Evolutionary conservation across 2,113 vertebrate genomes (phyloP), one percentile per base, ranked within the genome.

Genomic region (Puffinus mauretanicus): DNA sequence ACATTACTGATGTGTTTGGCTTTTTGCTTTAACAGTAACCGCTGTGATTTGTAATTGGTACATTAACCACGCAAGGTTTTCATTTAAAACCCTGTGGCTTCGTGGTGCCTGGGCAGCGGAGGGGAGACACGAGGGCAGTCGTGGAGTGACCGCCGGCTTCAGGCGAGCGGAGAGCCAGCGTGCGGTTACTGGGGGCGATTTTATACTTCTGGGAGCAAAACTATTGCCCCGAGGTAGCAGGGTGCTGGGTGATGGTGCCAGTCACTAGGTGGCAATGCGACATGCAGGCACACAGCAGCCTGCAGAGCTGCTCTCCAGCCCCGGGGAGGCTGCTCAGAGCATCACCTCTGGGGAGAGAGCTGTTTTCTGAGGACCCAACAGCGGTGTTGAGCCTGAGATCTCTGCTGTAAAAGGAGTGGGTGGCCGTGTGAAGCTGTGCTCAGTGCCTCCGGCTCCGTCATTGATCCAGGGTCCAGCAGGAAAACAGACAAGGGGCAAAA

Each of bases 171-270:
- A 34, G 20, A 46, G 42, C 60, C 61, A 36, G 24, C 0, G 4
- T 15, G 65, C 0, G 0, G 10, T 24, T 26, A 4, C 52, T 81
- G 70, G 25, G 67, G 29, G 9, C 0, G 14, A 24, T 38, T 54
- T 69, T 54, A 16, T 32, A 44, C 44, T 55, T 12, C 4, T 0
- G 5, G 27, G 67, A 65, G 44, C 49, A 67, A 40, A 44, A 14
- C 9, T 46, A 12, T 40, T 70, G 76, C 85, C 64, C 93, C 73
- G 24, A 4, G 47, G 15, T 6, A 4, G 73, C 34, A 30, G 66
- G 47, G 29, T 73, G 64, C 79, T 44, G 69, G 60, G 49, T 10
- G 9, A 1, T 5, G 60, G 62, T 38, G 64, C 58, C 7, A 10
- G 76, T 55, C 95, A 77, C 52, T 73, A 54, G 75, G 71, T 78